Percentiles rank a stretch among this genome's conserved stretches.
Evolutionary conservation across 2,797 vertebrate species (phyloP).

Genomic region (Schizothorax lantsangensis): DNA sequence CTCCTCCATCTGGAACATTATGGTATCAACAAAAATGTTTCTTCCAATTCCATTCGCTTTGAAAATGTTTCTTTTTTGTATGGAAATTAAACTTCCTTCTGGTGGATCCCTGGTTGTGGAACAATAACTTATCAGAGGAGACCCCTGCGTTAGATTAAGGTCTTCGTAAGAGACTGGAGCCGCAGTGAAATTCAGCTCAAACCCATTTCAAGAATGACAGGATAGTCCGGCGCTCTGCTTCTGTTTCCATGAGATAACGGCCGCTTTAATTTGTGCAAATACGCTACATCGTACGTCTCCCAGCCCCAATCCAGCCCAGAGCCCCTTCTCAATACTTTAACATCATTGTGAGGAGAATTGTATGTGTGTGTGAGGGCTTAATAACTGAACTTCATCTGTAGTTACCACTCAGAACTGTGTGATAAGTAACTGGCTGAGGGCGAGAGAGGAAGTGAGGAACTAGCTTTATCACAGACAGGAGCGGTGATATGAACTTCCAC

Average conservation of each 20-base stretch:
- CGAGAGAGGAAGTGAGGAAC: conserved; percentile 48
- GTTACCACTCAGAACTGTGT: conserved; percentile 70
- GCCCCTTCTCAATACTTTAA: conserved; percentile 51
- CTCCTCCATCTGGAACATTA: conserved; percentile 35
- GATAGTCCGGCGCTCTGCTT: conserved; percentile 79
- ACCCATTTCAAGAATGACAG: conserved; percentile 80
- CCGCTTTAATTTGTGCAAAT: conserved; percentile 76
- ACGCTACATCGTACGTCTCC: conserved; percentile 45
- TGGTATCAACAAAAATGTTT: conserved; percentile 57
- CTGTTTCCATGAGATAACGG: conserved; percentile 85
- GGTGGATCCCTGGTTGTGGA: conserved; percentile 51
- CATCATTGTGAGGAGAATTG: conserved; percentile 60
- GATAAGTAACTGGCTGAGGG: conserved; percentile 69
- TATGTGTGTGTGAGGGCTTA: conserved; percentile 67
- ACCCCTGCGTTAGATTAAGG: conserved; percentile 76
- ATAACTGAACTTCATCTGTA: conserved; percentile 68
- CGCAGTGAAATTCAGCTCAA: conserved; percentile 74
- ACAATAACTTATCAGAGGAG: conserved; percentile 54
- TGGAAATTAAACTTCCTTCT: conserved; percentile 48
- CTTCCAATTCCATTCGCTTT: conserved; percentile 48
- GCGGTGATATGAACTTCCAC: conserved; percentile 73
- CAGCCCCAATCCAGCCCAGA: conserved; percentile 43
- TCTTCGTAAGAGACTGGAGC: conserved; percentile 76
- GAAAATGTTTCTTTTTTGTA: conserved; percentile 18
- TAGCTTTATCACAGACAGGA: conserved; percentile 63